Conservation (phyloP, 2,888 invertebrate species). For the Drosophila helvetica region DNA sequence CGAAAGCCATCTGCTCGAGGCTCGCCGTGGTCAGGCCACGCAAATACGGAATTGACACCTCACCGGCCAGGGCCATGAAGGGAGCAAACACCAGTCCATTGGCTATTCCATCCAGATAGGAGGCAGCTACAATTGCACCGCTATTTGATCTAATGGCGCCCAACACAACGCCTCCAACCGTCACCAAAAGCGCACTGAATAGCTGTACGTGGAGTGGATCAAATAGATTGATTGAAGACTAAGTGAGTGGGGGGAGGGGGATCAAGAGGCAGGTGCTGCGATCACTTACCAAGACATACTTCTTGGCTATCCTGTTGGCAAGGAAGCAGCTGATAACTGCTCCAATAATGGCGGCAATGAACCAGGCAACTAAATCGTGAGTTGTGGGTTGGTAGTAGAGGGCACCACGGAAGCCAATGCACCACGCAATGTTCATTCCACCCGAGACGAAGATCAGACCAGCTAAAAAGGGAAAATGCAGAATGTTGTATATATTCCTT, state of each 20-base stretch:
- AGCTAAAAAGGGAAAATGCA: conserved; percentile 46
- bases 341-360: conserved; percentile 78
- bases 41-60: conserved; percentile 57
- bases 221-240: too few species aligned
- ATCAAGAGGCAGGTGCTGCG: too few species aligned
- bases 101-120: conserved; percentile 80
- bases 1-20: conserved; percentile 59
- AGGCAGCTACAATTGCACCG: conserved; percentile 47
- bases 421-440: conserved; percentile 78
- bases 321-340: conserved; percentile 58
- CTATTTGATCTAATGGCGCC: conserved; percentile 33
- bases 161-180: conserved; percentile 69
- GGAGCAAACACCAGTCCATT: conserved; percentile 77
- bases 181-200: conserved; percentile 59
- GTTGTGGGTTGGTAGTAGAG: fast-evolving
- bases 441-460: conserved; percentile 70
- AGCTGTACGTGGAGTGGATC: conserved; percentile 39
- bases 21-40: conserved; percentile 61
- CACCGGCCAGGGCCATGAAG: conserved; percentile 74
- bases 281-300: conserved; percentile 63
- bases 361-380: conserved; percentile 75
- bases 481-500: too few species aligned
- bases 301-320: conserved; percentile 69
- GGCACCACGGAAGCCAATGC: conserved; percentile 49
- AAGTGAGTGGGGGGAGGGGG: too few species aligned